Percentiles rank a stretch among this genome's conserved stretches.
phyloP scores from a whole-genome alignment of 2,113 vertebrate genomes.

The Ceuthmochares aereus region DNA sequence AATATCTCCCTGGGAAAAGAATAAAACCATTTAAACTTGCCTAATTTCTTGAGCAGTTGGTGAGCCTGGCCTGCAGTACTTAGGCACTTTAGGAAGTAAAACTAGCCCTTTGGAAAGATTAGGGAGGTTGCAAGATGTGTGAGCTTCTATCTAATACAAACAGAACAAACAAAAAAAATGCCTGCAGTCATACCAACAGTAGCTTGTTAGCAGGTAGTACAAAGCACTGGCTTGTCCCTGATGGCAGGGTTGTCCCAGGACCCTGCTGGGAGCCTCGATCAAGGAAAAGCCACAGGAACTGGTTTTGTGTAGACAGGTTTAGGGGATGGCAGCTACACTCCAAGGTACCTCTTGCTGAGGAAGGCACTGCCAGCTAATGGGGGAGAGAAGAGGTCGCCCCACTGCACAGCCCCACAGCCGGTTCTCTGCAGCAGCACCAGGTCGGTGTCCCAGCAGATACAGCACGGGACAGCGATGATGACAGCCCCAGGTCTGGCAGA shows the following conservation, averaged over 20 bases:
- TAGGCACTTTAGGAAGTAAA: not conserved
- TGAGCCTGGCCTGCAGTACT: not conserved
- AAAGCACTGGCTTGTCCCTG: not conserved
- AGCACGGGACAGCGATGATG: too few species aligned
- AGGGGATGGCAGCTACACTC: not conserved
- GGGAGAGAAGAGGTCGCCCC: not conserved
- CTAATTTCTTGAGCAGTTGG: constrained; percentile 52
- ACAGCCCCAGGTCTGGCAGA: not conserved
- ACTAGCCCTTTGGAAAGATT: not conserved
- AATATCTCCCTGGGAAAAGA: constrained; percentile 31
- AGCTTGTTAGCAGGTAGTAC: not conserved
- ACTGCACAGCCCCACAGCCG: accelerated
- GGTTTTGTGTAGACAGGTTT: not conserved
- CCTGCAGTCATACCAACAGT: not conserved
- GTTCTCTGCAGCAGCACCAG: not conserved
- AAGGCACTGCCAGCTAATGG: accelerated
- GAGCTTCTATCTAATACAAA: not conserved
- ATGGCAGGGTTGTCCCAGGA: not conserved
- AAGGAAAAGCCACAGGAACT: not conserved
- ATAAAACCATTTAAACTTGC: not conserved
- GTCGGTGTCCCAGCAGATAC: not conserved
- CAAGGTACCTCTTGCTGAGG: not conserved
- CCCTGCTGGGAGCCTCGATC: not conserved
- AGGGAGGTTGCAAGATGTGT: not conserved
- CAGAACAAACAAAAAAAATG: too few species aligned